Evolutionary conservation across 2,113 vertebrate species (phyloP).

Genomic region (Podiceps cristatus): DNA sequence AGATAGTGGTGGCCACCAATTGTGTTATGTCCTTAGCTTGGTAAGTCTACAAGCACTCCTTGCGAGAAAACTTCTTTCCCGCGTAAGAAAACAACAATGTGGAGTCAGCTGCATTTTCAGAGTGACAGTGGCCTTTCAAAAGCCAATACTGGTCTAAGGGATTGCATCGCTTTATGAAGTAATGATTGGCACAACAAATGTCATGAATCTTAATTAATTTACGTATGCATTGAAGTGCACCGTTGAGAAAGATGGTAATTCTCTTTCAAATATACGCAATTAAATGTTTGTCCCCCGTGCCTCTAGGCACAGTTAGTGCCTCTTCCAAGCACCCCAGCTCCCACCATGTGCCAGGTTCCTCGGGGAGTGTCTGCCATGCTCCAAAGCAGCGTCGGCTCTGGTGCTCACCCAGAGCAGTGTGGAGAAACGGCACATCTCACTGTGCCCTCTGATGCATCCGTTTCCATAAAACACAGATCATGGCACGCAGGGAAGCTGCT

Average conservation of each 20-base stretch:
- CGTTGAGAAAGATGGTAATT: slow-evolving; percentile 22
- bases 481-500: neutral
- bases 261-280: slow-evolving; percentile 30
- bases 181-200: slow-evolving; percentile 41
- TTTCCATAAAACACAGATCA: neutral
- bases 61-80: neutral
- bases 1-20: neutral
- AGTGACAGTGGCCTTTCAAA: slow-evolving; percentile 17
- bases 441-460: neutral
- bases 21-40: neutral
- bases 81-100: neutral
- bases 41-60: neutral
- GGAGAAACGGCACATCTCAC: neutral
- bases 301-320: slow-evolving; percentile 50
- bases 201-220: slow-evolving; percentile 63
- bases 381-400: neutral
- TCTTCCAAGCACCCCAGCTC: slow-evolving; percentile 20
- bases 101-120: neutral
- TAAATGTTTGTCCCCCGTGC: slow-evolving; percentile 56
- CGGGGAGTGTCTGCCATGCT: neutral
- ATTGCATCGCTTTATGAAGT: slow-evolving; percentile 57
- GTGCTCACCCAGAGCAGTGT: neutral
- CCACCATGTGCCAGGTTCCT: neutral
- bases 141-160: slow-evolving; percentile 55
- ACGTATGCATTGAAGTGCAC: slow-evolving; percentile 34